A percentile compares a stretch with the other conserved stretches of the same genome.
phyloP scores from a whole-genome alignment of 2,888 invertebrate genomes.

The Clepsis dumicolana region DNA sequence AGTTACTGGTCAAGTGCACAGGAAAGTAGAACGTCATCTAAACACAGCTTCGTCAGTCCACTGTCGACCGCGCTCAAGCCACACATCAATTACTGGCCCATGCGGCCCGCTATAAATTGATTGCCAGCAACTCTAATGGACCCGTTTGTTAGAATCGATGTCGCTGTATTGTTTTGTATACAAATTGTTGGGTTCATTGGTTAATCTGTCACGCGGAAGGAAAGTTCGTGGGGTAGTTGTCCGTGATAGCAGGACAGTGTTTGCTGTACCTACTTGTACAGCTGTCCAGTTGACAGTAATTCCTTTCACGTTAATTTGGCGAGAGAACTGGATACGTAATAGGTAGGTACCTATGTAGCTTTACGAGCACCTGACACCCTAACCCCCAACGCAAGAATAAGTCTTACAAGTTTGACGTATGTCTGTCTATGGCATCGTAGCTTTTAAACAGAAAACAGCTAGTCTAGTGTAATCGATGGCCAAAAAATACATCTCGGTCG shows the following conservation, averaged over 20 bases:
- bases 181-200: conserved; percentile 16
- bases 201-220: background rate
- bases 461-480: no score
- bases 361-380: no score
- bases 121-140: conserved; percentile 52
- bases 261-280: no score
- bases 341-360: no score
- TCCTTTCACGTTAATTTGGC: no score
- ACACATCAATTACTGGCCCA: conserved; percentile 74
- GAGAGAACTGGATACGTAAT: no score
- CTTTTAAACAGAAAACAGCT: no score
- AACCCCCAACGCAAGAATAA: no score
- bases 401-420: no score
- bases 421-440: no score
- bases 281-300: no score
- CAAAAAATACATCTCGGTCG: no score
- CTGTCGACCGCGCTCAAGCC: conserved; percentile 61
- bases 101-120: conserved; percentile 75
- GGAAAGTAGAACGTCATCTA: conserved; percentile 21
- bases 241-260: background rate
- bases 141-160: conserved; percentile 43
- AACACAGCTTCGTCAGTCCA: conserved; percentile 31
- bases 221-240: background rate
- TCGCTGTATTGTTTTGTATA: conserved; percentile 37
- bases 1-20: conserved; percentile 10